A percentile compares a stretch with the other conserved stretches of the same genome.
Evolutionary conservation across 2,113 vertebrate genomes (phyloP).

Genomic region (Micronisus gabar): DNA sequence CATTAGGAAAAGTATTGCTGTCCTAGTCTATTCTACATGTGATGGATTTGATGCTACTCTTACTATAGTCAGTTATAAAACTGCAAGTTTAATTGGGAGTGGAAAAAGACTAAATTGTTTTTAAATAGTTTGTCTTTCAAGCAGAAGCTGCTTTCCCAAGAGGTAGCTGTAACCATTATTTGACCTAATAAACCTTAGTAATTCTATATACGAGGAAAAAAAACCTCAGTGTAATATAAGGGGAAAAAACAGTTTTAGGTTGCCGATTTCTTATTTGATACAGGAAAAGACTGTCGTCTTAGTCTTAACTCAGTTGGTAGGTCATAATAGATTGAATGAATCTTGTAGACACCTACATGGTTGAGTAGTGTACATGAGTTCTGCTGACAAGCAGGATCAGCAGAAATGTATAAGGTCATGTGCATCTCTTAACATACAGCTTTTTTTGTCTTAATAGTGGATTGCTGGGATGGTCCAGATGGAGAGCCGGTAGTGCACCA

Average conservation of each 20-base stretch:
- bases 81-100: neutral
- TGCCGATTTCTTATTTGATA: neutral
- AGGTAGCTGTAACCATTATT: neutral
- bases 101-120: neutral
- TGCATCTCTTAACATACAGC: neutral
- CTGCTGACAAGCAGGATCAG: neutral
- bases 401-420: accelerated
- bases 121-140: neutral
- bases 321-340: neutral
- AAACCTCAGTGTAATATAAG: neutral
- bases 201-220: neutral
- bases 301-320: neutral
- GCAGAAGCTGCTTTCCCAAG: neutral
- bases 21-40: neutral
- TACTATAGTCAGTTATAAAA: neutral
- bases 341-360: neutral
- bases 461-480: conserved; percentile 97
- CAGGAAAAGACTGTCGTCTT: neutral
- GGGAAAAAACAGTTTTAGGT: neutral
- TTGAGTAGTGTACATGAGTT: neutral
- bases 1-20: neutral
- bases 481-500: conserved; percentile 97
- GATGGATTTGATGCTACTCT: neutral
- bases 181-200: neutral
- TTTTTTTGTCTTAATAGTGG: conserved; percentile 78